Conservation (phyloP, 2,797 vertebrate species). For the Xenentodon cancila region DNA sequence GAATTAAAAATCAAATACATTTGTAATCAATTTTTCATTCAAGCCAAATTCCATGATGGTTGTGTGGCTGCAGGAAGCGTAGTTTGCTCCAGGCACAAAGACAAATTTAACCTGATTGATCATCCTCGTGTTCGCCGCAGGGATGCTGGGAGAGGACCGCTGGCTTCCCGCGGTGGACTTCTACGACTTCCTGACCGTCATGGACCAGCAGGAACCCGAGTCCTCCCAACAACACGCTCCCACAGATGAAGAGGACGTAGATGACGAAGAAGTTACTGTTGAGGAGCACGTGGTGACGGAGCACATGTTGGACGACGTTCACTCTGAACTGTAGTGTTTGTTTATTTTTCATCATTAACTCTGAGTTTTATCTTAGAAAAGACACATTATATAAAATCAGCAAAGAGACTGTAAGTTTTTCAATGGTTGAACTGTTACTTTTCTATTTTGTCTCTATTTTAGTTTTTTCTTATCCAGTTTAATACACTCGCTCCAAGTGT, state of each 20-base stretch:
- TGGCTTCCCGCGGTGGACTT: conserved; percentile 88
- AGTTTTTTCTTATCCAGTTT: neutral
- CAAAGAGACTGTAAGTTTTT: no score
- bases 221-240: conserved; percentile 63
- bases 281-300: conserved; percentile 29
- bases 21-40: no score
- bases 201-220: conserved; percentile 80
- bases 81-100: no score
- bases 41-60: no score
- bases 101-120: no score
- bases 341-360: neutral
- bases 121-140: conserved; percentile 72
- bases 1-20: no score
- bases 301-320: conserved; percentile 43
- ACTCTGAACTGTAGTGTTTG: conserved; percentile 72
- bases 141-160: conserved; percentile 79
- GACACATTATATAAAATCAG: no score
- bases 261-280: conserved; percentile 18
- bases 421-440: no score
- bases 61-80: no score
- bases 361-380: no score
- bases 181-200: conserved; percentile 89
- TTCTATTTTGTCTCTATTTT: neutral
- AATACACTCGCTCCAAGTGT: neutral
- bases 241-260: conserved; percentile 7